A percentile compares a stretch with the other conserved stretches of the same genome.
These are phyloP conservation scores for Drosophila persimilis DNA, from an alignment of 1,140 invertebrate genomes.

Conservation along the genomic window DNA sequence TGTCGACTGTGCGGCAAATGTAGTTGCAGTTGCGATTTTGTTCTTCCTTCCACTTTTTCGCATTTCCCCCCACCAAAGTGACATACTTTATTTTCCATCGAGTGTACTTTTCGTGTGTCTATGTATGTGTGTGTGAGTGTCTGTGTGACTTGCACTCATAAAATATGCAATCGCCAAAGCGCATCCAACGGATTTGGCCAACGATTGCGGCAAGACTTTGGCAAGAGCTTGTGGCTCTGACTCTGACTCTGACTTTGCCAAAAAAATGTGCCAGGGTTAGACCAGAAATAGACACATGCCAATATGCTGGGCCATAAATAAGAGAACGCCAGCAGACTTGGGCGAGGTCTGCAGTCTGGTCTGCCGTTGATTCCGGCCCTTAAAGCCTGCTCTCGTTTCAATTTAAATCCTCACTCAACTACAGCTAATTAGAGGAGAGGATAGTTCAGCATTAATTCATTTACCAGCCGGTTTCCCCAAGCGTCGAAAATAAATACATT, in stretches of 20 bases:
- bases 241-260: constrained; percentile 52
- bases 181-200: constrained; percentile 67
- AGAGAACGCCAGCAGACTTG: constrained; percentile 24
- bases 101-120: constrained; percentile 16
- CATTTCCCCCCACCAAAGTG: constrained; percentile 59
- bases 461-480: constrained; percentile 58
- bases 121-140: constrained; percentile 26
- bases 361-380: neutral
- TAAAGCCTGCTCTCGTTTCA: constrained; percentile 3
- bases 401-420: constrained; percentile 13
- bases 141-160: constrained; percentile 52
- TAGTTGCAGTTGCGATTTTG: constrained; percentile 50
- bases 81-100: constrained; percentile 75
- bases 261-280: constrained; percentile 76
- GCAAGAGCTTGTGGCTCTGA: constrained; percentile 28
- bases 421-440: constrained; percentile 45
- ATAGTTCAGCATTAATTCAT: constrained; percentile 56
- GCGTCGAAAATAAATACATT: constrained; percentile 71
- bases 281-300: constrained; percentile 77
- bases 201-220: constrained; percentile 55
- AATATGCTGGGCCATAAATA: constrained; percentile 68
- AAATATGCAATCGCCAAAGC: constrained; percentile 69
- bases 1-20: constrained; percentile 19
- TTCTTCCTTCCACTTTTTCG: constrained; percentile 32
- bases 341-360: neutral